Evolutionary conservation across 23 tunicate species (phyloP).

Genomic region (Styela plicata): DNA sequence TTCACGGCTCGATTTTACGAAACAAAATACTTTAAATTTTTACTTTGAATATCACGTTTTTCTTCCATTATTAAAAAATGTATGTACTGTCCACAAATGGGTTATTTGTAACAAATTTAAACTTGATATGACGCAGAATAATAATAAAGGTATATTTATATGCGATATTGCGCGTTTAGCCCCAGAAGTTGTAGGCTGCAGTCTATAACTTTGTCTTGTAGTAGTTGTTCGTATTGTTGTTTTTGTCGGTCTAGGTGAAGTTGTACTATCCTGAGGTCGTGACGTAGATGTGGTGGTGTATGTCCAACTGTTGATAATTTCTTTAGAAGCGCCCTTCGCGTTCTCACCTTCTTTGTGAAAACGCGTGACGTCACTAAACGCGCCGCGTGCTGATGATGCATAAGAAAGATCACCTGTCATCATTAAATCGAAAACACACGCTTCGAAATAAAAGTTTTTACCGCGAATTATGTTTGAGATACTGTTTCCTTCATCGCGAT

Average conservation of each 20-base stretch:
- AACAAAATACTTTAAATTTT: no score
- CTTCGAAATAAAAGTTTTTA: slow-evolving; percentile 80
- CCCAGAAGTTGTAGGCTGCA: background rate
- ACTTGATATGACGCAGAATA: background rate
- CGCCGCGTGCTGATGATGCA: slow-evolving; percentile 70
- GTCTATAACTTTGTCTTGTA: background rate
- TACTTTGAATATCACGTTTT: background rate
- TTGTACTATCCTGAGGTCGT: slow-evolving; percentile 25
- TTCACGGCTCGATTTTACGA: no score
- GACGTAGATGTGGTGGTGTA: background rate
- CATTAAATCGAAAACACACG: slow-evolving; percentile 88
- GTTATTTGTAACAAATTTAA: background rate
- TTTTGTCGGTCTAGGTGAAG: background rate
- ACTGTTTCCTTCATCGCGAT: background rate
- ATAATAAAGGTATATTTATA: background rate
- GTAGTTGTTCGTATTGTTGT: background rate
- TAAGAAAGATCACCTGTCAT: slow-evolving; percentile 75
- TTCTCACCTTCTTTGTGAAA: slow-evolving; percentile 40
- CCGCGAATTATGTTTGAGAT: background rate
- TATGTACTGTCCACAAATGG: no score
- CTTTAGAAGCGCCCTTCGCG: slow-evolving; percentile 68
- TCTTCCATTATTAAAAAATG: no score
- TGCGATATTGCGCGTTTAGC: background rate
- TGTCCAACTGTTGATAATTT: slow-evolving; percentile 48
- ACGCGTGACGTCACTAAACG: slow-evolving; percentile 64